Evolutionary conservation across 2,797 vertebrate species (phyloP).

Genomic region (Salarias fasciatus): DNA sequence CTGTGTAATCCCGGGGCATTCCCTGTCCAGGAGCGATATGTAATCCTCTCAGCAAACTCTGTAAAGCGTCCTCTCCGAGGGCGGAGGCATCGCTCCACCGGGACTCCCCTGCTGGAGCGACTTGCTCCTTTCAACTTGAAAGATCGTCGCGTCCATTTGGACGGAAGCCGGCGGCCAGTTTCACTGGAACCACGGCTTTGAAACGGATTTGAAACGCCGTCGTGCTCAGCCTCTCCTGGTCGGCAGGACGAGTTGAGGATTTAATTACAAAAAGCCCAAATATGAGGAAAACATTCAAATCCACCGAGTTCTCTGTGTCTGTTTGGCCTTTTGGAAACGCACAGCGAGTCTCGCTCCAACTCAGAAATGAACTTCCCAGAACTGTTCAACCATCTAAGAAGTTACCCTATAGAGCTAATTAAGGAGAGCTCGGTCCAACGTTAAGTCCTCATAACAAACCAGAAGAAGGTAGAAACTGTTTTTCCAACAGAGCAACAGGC

Average conservation of each 20-base stretch:
- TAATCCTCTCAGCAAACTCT: constrained; percentile 14
- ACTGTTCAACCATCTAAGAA: too few species aligned
- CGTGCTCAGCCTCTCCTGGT: too few species aligned
- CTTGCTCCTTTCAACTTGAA: constrained; percentile 18
- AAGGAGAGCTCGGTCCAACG: neutral
- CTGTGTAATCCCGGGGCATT: neutral
- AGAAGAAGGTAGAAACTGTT: neutral
- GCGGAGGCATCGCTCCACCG: constrained; percentile 7
- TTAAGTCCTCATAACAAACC: neutral
- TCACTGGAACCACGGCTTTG: neutral
- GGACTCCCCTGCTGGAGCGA: constrained; percentile 2
- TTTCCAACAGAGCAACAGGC: neutral
- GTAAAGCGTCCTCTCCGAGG: constrained; percentile 1
- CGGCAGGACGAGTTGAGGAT: too few species aligned
- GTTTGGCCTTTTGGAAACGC: too few species aligned
- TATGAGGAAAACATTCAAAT: neutral
- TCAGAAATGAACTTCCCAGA: too few species aligned
- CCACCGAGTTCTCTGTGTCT: neutral
- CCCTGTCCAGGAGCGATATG: constrained; percentile 9
- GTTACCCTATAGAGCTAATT: too few species aligned
- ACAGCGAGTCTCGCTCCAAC: too few species aligned
- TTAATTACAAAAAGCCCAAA: too few species aligned
- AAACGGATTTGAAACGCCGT: neutral
- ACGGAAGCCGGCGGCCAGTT: neutral
- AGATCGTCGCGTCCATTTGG: constrained; percentile 5